phyloP scores from a whole-genome alignment of 2,113 vertebrate genomes.

The Collichthys lucidus region DNA sequence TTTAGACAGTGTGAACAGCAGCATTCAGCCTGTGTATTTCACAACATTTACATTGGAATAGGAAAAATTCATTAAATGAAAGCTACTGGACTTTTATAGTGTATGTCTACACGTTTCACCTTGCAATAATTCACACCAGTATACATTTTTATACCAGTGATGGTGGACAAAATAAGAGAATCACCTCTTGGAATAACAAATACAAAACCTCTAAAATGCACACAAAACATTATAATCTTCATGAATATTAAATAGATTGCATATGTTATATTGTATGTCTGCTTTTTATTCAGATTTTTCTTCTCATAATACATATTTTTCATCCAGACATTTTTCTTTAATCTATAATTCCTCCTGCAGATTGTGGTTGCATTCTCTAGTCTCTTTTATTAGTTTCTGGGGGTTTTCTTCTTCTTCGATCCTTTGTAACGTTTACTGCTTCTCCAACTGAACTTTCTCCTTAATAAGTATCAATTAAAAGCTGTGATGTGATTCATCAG shows the following conservation, averaged over 20 bases:
- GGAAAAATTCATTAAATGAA: not conserved
- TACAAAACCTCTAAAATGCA: not conserved
- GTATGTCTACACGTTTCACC: not conserved
- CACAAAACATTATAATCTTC: not conserved
- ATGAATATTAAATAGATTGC: constrained; percentile 19
- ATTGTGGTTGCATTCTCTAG: not conserved
- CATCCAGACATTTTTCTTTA: not conserved
- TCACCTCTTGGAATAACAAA: not conserved
- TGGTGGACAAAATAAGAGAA: not conserved
- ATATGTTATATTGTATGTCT: not conserved
- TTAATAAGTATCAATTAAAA: constrained; percentile 32
- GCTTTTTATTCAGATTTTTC: not conserved
- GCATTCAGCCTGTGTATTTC: not conserved
- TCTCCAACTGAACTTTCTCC: not conserved
- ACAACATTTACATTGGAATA: not conserved
- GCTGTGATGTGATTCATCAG: not conserved
- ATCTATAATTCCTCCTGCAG: not conserved
- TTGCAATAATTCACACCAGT: not conserved
- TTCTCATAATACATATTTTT: constrained; percentile 13
- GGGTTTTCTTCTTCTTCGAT: not conserved
- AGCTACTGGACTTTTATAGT: not conserved
- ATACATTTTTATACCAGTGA: not conserved
- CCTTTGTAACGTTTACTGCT: not conserved
- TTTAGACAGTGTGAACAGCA: constrained; percentile 1
- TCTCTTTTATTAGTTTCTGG: not conserved